Conservation (phyloP, 30 jellyfish, hydroid and myxozoan species). For the Sanderia malayensis region DNA sequence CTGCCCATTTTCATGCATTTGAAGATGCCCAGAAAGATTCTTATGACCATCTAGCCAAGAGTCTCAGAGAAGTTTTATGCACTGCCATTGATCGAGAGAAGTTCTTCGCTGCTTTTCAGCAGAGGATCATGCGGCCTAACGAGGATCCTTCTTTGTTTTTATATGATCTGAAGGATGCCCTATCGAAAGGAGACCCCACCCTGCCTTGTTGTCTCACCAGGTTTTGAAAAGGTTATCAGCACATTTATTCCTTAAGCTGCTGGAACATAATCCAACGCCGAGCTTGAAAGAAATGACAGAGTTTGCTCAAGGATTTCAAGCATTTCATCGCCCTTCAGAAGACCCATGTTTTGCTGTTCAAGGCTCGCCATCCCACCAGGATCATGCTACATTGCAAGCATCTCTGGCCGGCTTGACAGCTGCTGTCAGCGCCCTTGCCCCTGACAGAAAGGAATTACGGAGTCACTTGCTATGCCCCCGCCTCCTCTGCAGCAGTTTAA, state of each 20-base stretch:
- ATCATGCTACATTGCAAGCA: conserved; percentile 5
- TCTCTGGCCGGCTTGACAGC: background rate
- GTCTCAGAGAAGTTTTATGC: background rate
- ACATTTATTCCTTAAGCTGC: background rate
- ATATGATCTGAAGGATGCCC: conserved; percentile 8
- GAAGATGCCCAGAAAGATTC: background rate
- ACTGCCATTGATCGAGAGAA: conserved; percentile 17
- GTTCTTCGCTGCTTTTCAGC: background rate
- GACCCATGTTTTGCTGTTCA: background rate
- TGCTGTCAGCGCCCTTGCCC: conserved; percentile 8
- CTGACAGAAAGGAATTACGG: too few species aligned
- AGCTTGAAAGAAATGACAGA: conserved; percentile 14
- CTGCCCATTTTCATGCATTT: background rate
- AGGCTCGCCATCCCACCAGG: background rate
- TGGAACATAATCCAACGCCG: conserved; percentile 29
- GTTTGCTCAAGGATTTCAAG: background rate
- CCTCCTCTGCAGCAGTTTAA: too few species aligned
- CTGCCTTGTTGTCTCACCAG: conserved; percentile 9
- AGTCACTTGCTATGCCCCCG: too few species aligned
- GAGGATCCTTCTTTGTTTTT: background rate
- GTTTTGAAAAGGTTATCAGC: conserved; percentile 14
- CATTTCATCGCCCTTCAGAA: background rate
- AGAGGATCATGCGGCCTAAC: conserved; percentile 5
- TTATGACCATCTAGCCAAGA: background rate
- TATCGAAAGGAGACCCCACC: conserved; percentile 19